A percentile compares a stretch with the other conserved stretches of the same genome.
phyloP scores from a whole-genome alignment of 2,888 invertebrate genomes.

The Anoncus sp. region DNA sequence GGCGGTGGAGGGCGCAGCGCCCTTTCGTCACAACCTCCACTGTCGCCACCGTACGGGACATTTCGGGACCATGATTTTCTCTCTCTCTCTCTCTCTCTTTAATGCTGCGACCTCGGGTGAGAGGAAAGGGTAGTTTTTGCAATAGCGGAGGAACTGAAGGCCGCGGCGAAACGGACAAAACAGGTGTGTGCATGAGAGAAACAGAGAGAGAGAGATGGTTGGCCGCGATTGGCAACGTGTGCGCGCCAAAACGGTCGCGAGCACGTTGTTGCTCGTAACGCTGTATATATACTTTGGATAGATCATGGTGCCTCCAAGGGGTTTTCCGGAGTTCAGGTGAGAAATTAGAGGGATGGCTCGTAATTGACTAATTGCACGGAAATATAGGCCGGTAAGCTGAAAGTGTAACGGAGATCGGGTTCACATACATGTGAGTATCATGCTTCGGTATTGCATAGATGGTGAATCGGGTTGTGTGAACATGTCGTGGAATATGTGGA shows the following conservation, averaged over 20 bases:
- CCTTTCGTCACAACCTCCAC: slow-evolving; percentile 63
- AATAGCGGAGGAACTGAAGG: slow-evolving; percentile 15
- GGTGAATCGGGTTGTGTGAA: slow-evolving; percentile 49
- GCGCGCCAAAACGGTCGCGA: slow-evolving; percentile 58
- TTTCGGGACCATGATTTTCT: slow-evolving; percentile 42
- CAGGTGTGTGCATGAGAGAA: not conserved
- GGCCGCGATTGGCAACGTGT: slow-evolving; percentile 65
- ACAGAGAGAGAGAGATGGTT: slow-evolving; percentile 35
- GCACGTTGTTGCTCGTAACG: slow-evolving; percentile 63
- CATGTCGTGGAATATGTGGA: slow-evolving; percentile 33
- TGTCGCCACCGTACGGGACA: slow-evolving; percentile 54
- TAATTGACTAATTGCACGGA: slow-evolving; percentile 50
- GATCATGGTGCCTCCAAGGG: slow-evolving; percentile 12
- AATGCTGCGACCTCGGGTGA: slow-evolving; percentile 9
- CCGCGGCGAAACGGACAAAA: not conserved
- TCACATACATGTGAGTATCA: slow-evolving; percentile 9
- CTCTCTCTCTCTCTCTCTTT: slow-evolving; percentile 14
- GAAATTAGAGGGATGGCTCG: slow-evolving; percentile 4
- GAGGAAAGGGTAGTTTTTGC: slow-evolving; percentile 19
- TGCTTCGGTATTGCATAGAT: slow-evolving; percentile 38
- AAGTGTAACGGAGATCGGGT: slow-evolving; percentile 20
- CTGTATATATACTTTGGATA: slow-evolving; percentile 21
- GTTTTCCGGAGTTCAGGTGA: slow-evolving; percentile 24
- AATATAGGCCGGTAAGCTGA: slow-evolving; percentile 44
- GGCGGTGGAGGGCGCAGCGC: slow-evolving; percentile 56